Percentiles rank a stretch among this genome's conserved stretches.
Conservation (phyloP, 2,888 invertebrate genomes). For the Xylota segnis region DNA sequence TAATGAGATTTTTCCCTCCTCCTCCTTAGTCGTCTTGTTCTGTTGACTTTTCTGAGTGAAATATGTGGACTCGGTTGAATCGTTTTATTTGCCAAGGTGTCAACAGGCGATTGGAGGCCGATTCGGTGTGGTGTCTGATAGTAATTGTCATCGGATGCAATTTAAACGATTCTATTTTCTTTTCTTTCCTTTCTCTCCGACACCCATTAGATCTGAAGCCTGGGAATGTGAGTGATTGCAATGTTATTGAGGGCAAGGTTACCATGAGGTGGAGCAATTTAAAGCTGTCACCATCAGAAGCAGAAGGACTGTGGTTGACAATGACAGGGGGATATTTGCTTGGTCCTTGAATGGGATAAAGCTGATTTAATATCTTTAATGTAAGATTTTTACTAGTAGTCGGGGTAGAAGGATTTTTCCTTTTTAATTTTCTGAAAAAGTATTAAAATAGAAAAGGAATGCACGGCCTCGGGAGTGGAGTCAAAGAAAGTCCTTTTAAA, state of each 20-base stretch:
- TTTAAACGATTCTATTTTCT: constrained; percentile 7
- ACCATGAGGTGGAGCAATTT: constrained; percentile 26
- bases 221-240: not conserved
- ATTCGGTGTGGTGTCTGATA: constrained; percentile 24
- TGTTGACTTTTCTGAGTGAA: constrained; percentile 34
- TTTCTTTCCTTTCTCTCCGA: not conserved
- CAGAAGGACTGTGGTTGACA: constrained; percentile 37
- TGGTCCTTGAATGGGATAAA: constrained; percentile 33
- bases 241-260: constrained; percentile 43
- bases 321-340: constrained; percentile 23
- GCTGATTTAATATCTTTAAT: constrained; percentile 37
- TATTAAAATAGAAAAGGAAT: not conserved
- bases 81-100: constrained; percentile 66
- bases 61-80: constrained; percentile 35
- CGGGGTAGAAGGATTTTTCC: constrained; percentile 6
- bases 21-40: not conserved
- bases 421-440: constrained; percentile 11
- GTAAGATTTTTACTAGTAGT: not conserved
- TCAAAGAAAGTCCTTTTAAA: constrained; percentile 8
- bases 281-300: constrained; percentile 53
- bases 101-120: constrained; percentile 59
- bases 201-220: not conserved
- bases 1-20: constrained; percentile 53
- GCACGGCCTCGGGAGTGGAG: constrained; percentile 10
- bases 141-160: constrained; percentile 53